Conservation (phyloP, 2,113 vertebrate genomes). For the Ciconia stormi region DNA sequence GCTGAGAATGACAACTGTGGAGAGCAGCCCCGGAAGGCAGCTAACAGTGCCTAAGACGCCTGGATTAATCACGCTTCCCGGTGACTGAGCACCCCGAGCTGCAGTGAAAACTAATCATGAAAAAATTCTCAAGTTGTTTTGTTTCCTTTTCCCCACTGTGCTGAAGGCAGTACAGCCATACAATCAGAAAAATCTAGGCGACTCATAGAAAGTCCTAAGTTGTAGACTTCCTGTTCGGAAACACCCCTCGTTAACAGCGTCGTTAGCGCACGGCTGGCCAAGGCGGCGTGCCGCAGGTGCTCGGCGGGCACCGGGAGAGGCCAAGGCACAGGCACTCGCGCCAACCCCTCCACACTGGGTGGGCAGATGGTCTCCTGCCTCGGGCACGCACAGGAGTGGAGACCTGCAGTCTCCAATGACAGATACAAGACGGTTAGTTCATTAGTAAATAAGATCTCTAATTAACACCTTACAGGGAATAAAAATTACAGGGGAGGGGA, state of each 20-base stretch:
- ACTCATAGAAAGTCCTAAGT: not conserved
- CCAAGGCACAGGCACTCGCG: fast-evolving
- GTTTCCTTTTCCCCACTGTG: not conserved
- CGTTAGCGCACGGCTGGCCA: fast-evolving
- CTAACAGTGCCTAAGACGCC: not conserved
- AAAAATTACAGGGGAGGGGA: not conserved
- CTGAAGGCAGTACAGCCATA: not conserved
- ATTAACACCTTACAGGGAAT: not conserved
- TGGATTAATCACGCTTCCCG: not conserved
- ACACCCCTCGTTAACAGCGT: not conserved
- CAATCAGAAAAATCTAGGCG: not conserved
- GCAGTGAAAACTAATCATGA: not conserved
- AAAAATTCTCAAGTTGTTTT: not conserved
- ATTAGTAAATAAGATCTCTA: not conserved
- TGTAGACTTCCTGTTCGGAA: not conserved
- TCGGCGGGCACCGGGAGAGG: not conserved
- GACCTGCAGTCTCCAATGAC: not conserved
- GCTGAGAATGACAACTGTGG: not conserved
- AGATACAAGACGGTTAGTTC: not conserved
- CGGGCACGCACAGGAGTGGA: not conserved
- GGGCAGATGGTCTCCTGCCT: not conserved
- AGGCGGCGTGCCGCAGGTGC: not conserved
- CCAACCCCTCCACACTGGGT: not conserved
- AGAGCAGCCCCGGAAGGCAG: not conserved
- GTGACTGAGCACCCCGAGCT: not conserved